phyloP scores from a whole-genome alignment of 2,113 vertebrate genomes.

The Hiodon tergisus region DNA sequence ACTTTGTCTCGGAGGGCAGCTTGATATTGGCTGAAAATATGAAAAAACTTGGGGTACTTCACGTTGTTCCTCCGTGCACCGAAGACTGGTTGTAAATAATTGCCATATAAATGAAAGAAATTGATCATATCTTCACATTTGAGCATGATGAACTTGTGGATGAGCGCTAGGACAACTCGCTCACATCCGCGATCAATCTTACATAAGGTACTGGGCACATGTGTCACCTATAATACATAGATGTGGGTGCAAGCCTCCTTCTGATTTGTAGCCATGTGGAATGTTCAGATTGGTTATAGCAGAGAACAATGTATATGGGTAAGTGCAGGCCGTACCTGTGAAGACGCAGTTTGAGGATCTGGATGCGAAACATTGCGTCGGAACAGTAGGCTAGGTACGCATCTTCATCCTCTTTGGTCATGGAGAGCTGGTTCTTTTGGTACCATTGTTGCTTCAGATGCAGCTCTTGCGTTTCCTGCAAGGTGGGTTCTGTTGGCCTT shows the following conservation, averaged over 20 bases:
- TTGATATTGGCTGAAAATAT: no score
- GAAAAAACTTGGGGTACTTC: no score
- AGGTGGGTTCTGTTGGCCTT: not conserved
- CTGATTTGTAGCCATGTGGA: not conserved
- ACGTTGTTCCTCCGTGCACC: no score
- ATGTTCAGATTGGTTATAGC: not conserved
- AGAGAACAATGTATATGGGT: not conserved
- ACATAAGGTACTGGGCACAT: not conserved
- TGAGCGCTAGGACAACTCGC: not conserved
- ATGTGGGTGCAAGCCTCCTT: not conserved
- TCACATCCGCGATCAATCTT: not conserved
- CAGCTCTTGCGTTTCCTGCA: slow-evolving; percentile 65
- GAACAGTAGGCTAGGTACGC: slow-evolving; percentile 56
- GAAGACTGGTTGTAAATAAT: no score
- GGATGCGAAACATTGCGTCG: slow-evolving; percentile 62
- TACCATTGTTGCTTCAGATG: slow-evolving; percentile 67
- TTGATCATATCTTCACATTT: no score
- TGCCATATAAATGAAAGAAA: no score
- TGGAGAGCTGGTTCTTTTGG: slow-evolving; percentile 55
- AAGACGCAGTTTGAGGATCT: slow-evolving; percentile 54
- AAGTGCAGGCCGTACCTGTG: slow-evolving; percentile 44
- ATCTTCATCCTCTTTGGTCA: slow-evolving; percentile 50
- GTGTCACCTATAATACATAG: not conserved
- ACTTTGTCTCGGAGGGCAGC: no score
- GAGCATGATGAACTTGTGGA: not conserved